Evolutionary conservation across 2,797 vertebrate species (phyloP), one percentile per base, ranked within the genome.

Genomic region (Macropodus opercularis): DNA sequence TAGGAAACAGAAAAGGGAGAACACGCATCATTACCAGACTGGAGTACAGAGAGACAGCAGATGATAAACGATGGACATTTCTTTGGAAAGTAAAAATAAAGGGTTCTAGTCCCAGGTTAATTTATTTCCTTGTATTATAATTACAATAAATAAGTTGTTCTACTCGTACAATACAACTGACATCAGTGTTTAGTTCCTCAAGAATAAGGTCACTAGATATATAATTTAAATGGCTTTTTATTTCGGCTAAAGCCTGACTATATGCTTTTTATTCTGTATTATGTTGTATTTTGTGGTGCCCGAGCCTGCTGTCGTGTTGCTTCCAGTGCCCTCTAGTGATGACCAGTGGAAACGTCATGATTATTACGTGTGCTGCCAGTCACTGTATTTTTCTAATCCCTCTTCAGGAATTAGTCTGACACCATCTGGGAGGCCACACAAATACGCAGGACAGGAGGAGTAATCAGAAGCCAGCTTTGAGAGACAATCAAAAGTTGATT

Each of bases 41-140:
- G 76, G 60, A 81, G 68, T 39, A 74, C 62, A 42, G 46, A 85
- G 52, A 73, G 50, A 48, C 68, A 72, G 66, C 72, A 49, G 43
- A 77, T 49, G n/a, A 63, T 48, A 53, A 61, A 75, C 50, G 52
- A 69, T 47, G 54, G 58, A 80, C 77, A 53, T 63, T 86, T 72
- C 22, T 36, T 36, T 63, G 1, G 65, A 65, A 42, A n/a, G 63
- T 55, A 70, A 50, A 42, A n/a, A 19, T 54, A 14, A 36, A 6
- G 15, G 36, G 40, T 24, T 34, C 59, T 63, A 55, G 59, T 39
- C 63, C 61, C 54, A 31, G 63, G 68, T 84, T 91, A 83, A 92
- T 92, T 93, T 93, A 92, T 92, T 93, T 90, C 72, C 81, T 91
- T 92, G 89, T 92, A 92, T 89, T 85, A 91, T 88, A 90, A 81